Percentiles rank a stretch among this genome's conserved stretches.
Conservation (phyloP, 1,140 invertebrate genomes). For the Vanessa tameamea region DNA sequence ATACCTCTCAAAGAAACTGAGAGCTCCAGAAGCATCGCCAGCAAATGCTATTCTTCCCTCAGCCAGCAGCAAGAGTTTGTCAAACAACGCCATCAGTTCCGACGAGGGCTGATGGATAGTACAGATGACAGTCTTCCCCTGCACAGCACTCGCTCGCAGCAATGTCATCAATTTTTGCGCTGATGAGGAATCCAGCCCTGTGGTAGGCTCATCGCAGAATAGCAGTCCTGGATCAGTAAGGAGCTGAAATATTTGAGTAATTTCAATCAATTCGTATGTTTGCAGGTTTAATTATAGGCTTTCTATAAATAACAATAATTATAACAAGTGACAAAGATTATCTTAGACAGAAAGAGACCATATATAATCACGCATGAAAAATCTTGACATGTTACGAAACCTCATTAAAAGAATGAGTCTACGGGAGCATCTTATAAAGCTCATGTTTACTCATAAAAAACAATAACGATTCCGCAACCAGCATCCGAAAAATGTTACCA, state of each 20-base stretch:
- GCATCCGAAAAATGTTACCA: too few relatives aligned
- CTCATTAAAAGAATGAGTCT: too few relatives aligned
- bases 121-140: slow-evolving; percentile 93
- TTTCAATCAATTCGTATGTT: background rate
- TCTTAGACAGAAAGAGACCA: too few relatives aligned
- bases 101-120: slow-evolving; percentile 99
- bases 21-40: slow-evolving; percentile 87
- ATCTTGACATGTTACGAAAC: too few relatives aligned
- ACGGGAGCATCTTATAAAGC: too few relatives aligned
- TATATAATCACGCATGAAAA: too few relatives aligned
- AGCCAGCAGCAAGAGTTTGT: slow-evolving; percentile 91
- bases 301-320: too few relatives aligned
- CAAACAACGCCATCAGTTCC: slow-evolving; percentile 93
- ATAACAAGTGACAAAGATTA: too few relatives aligned
- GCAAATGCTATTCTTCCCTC: slow-evolving; percentile 95
- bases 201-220: slow-evolving; percentile 98
- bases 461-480: too few relatives aligned
- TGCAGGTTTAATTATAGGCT: background rate
- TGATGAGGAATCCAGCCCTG: slow-evolving; percentile 95
- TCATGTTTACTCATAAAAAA: too few relatives aligned
- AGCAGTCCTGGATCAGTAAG: slow-evolving; percentile 95
- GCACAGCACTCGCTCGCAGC: slow-evolving; percentile 83
- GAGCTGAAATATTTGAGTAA: slow-evolving; percentile 81
- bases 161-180: slow-evolving; percentile 92
- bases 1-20: slow-evolving; percentile 90